phyloP scores from a whole-genome alignment of 2,113 vertebrate genomes.

The Corythoichthys haematopterus region DNA sequence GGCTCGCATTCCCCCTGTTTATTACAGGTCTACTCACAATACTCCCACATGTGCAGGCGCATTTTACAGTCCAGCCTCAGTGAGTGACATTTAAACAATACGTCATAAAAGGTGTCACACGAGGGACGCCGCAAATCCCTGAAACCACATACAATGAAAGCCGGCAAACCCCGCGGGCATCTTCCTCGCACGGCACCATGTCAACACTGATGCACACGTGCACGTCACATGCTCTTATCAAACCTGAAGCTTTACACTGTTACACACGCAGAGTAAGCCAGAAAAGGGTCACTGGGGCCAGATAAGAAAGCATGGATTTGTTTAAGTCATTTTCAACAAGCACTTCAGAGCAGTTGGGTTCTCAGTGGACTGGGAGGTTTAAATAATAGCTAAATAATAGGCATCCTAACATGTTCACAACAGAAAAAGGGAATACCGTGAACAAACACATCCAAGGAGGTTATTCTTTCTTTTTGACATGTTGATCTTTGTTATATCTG shows the following conservation, averaged over 20 bases:
- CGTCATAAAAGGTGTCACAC: constrained; percentile 52
- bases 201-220: constrained; percentile 27
- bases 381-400: background rate
- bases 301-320: constrained; percentile 53
- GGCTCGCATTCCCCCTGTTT: constrained; percentile 32
- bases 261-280: constrained; percentile 7
- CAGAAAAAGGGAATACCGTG: background rate
- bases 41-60: constrained; percentile 33
- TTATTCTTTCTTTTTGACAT: background rate
- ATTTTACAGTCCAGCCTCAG: constrained; percentile 36
- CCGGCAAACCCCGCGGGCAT: constrained; percentile 35
- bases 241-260: constrained; percentile 15
- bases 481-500: background rate
- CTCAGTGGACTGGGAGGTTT: background rate
- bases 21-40: constrained; percentile 35
- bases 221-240: constrained; percentile 8
- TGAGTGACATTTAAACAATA: constrained; percentile 62
- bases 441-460: background rate
- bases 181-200: constrained; percentile 61
- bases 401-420: background rate
- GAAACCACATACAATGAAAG: constrained; percentile 35
- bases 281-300: constrained; percentile 39
- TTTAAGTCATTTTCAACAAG: constrained; percentile 33
- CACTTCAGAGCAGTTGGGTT: background rate
- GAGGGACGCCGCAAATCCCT: constrained; percentile 42